Percentiles rank a stretch among this genome's conserved stretches.
These are phyloP conservation scores for Drosophila barbarae DNA, from an alignment of 2,888 invertebrate genomes.

Conservation along the genomic window DNA sequence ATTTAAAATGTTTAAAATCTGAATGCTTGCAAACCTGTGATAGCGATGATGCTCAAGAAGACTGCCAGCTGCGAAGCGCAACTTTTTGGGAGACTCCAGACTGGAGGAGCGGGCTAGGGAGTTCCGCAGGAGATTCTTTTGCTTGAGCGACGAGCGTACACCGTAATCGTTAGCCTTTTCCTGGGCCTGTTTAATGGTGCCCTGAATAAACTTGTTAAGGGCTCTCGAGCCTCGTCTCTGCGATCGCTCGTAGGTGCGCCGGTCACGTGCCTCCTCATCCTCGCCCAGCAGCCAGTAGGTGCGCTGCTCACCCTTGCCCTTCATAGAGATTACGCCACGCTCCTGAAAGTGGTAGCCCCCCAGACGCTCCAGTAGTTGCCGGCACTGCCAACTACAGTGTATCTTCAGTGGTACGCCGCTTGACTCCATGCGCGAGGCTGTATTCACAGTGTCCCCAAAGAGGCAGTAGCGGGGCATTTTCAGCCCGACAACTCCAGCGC, in stretches of 20 bases:
- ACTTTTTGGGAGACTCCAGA: conserved; percentile 90
- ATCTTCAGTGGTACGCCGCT: conserved; percentile 91
- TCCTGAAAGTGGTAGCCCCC: conserved; percentile 87
- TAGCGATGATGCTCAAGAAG: conserved; percentile 81
- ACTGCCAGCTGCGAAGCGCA: conserved; percentile 88
- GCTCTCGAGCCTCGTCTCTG: conserved; percentile 80
- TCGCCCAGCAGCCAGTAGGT: conserved; percentile 93
- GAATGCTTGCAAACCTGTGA: conserved; percentile 71
- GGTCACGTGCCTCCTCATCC: conserved; percentile 82
- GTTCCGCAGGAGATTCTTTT: conserved; percentile 82
- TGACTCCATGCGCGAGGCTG: conserved; percentile 92
- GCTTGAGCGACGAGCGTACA: conserved; percentile 86
- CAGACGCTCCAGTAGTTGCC: conserved; percentile 84
- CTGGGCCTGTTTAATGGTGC: conserved; percentile 75
- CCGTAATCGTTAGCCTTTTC: conserved; percentile 69
- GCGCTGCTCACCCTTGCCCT: conserved; percentile 90
- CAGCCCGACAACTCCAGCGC: conserved; percentile 94
- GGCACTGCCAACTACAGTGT: conserved; percentile 89
- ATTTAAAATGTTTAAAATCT: neutral
- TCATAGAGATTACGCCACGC: conserved; percentile 88
- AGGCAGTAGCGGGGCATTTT: conserved; percentile 97
- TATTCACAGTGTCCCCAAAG: conserved; percentile 96
- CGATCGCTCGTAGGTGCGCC: conserved; percentile 81
- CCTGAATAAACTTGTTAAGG: conserved; percentile 78
- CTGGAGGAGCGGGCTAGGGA: conserved; percentile 86